These are phyloP conservation scores for Gymnogyps californianus DNA, from an alignment of 2,113 vertebrate genomes.

Conservation along the genomic window DNA sequence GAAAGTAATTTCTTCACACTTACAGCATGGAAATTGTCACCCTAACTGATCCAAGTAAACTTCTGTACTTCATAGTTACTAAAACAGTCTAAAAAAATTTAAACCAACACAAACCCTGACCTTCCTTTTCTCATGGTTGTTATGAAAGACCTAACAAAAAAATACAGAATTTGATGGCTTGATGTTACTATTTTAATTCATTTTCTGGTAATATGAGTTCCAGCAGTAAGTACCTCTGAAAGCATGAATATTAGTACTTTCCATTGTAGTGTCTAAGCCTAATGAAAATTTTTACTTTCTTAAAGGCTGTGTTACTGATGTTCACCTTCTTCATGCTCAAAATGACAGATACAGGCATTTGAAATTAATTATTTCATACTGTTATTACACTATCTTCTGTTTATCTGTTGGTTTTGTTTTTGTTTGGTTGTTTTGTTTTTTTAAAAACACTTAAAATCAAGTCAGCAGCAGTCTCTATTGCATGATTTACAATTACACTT, in stretches of 20 bases:
- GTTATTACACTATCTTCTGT: not conserved
- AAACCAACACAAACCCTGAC: not conserved
- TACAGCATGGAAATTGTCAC: not conserved
- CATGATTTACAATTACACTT: not conserved
- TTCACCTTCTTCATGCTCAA: not conserved
- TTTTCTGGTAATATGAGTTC: not conserved
- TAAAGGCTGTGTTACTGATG: not conserved
- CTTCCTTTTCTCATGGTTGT: not conserved
- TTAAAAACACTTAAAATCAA: not conserved
- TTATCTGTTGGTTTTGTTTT: not conserved
- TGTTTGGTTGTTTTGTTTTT: not conserved
- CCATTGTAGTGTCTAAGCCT: not conserved
- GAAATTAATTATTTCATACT: not conserved
- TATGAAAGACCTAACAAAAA: not conserved
- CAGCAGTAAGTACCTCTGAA: not conserved
- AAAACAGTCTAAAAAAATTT: not conserved
- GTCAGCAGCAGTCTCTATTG: not conserved
- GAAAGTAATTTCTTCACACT: not conserved
- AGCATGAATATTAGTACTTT: not conserved
- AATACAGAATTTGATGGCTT: not conserved
- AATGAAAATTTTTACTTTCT: not conserved
- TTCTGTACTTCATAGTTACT: not conserved
- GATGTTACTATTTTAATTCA: not conserved
- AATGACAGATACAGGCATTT: not conserved
- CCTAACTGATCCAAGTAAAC: not conserved